Base-by-base conservation (phyloP, 2,113 vertebrate genomes). In the Chaenogobius annularis region DNA sequence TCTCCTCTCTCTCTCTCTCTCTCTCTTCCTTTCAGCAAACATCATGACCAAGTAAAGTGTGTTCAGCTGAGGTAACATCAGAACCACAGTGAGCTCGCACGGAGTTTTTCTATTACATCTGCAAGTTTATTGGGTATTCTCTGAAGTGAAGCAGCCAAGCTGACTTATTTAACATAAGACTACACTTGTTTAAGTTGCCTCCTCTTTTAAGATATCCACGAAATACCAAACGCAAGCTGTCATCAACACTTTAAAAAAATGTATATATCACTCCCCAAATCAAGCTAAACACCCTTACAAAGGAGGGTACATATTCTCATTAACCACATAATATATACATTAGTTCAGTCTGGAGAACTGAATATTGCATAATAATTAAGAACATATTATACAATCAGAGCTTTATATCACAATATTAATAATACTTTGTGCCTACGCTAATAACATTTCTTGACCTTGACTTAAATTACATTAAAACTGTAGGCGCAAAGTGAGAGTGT, bases 391-490 rank as follows among this genome's bases (percentile, higher is more conserved):
- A 17, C 15, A 62, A 62, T n/a, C 17, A 35, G 31, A 37, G 8
- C 26, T 35, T 10, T 35, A 19, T 10, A 37, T 43, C 40, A 43
- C 1, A n/a, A 14, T 17, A 1, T 40, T 63, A 43, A 19, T 19
- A 61, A 19, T 19, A 61, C 23, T 15, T 26, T 31, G 20, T 14
- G 23, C 58, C 23, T 61, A 35, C 23, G 58, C 23, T 62, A 9
- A 68, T 1, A 6, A 58, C 66, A 23, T 4, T 26, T 59, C 15
- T 64, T n/a, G 54, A 78, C 20, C 7, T 67, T 50, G 31, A 2
- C 43, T 71, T 10, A 17, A 66, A 59, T 46, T 56, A 59, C 37
- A 58, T 66, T 40, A 22, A 22, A 66, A 54, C 61, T 40, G 5
- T 13, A 70, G 22, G 7, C 11, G 31, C 43, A n/a, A 6, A 23